Evolutionary conservation across 2,113 vertebrate species (phyloP), one percentile per base, ranked within the genome.

Genomic region (Esox niger): DNA sequence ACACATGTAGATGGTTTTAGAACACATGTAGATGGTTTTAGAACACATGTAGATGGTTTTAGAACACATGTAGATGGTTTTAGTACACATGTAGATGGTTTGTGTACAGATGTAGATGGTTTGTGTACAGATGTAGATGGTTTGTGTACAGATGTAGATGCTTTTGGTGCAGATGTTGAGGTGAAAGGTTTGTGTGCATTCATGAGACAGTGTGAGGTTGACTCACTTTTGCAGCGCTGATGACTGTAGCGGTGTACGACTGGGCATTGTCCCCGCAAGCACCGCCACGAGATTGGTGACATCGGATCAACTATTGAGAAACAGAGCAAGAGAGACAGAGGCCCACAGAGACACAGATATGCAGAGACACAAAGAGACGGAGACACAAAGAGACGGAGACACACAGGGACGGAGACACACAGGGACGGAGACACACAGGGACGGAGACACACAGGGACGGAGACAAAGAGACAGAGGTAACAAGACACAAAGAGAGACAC

Each of bases 201-300:
- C n/a, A n/a, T 23, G 46, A 33, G 29, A 21, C 21, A 32, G 55
- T 47, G 1, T 43, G 38, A 29, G 38, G 6, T 52, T 6, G 33
- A 80, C 95, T 94, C 88, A 98, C 96, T 95, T 99, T 99, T 78
- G 97, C 97, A 79, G 97, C 97, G 74, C 95, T 99, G 90, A 98
- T 98, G 84, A 99, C 97, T 54, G 97, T 98, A 75, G 97, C 97
- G 30, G 97, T 97, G 47, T 99, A 98, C 47, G 97, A 99, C 91
- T 99, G 97, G 76, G 97, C 93, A 84, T 96, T 97, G 88, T 98
- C 97, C 82, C 97, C 96, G 70, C 97, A 98, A 77, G 95, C 97
- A 84, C 97, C 97, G 52, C 97, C 97, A 55, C 94, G 95, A 70
- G 97, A 98, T 89, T 98, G 97, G 88, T 99, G 96, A 91, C 96